phyloP scores from a whole-genome alignment of 2,113 vertebrate species.

The Chamaea fasciata region DNA sequence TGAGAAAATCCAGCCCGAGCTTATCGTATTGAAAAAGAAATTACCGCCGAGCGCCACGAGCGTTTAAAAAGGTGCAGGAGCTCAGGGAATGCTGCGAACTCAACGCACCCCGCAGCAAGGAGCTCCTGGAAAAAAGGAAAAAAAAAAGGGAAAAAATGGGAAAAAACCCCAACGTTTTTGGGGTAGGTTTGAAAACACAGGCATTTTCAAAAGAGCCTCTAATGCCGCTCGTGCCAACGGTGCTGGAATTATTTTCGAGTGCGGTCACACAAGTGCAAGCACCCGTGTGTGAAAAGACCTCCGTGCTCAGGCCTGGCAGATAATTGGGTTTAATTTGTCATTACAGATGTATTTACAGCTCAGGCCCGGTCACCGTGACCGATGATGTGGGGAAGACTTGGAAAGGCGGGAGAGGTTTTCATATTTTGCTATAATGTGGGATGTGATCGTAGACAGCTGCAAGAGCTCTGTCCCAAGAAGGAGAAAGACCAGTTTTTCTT shows the following conservation, averaged over 20 bases:
- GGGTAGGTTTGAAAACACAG: fast-evolving
- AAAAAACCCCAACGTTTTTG: fast-evolving
- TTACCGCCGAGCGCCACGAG: fast-evolving
- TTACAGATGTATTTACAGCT: conserved; percentile 27
- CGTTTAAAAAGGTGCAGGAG: not conserved
- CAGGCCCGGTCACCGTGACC: not conserved
- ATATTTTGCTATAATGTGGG: not conserved
- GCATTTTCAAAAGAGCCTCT: not conserved
- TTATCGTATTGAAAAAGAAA: not conserved
- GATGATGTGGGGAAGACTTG: not conserved
- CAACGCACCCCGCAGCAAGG: fast-evolving
- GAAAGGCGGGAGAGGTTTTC: not conserved
- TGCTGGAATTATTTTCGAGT: not conserved
- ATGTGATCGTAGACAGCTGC: not conserved
- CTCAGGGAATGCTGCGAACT: fast-evolving
- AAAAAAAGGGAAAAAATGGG: too few species aligned
- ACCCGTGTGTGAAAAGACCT: not conserved
- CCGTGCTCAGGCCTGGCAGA: not conserved
- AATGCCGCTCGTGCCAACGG: fast-evolving
- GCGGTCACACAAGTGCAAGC: not conserved
- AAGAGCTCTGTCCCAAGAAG: not conserved
- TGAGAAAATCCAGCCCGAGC: not conserved
- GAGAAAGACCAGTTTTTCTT: not conserved
- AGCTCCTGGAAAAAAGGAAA: not conserved
- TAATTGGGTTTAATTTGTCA: conserved; percentile 51